These are phyloP conservation scores for Polypterus senegalus DNA, from an alignment of 2,113 vertebrate genomes.

Conservation along the genomic window DNA sequence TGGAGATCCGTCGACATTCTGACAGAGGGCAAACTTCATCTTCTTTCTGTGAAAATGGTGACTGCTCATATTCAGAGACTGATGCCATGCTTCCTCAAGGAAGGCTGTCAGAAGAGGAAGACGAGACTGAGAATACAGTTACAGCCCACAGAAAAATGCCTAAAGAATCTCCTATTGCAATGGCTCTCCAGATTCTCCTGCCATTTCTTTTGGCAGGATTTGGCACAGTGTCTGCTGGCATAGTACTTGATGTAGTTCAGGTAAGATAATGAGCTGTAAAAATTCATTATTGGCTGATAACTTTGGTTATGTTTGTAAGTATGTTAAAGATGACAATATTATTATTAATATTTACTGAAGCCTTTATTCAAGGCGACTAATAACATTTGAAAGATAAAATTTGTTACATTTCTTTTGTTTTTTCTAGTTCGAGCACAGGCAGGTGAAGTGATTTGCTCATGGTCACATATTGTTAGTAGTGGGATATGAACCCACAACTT, in stretches of 20 bases:
- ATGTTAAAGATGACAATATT: too few relatives aligned
- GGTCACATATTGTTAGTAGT: too few relatives aligned
- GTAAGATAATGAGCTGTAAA: slow-evolving; percentile 36
- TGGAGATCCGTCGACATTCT: slow-evolving; percentile 59
- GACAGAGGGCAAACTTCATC: slow-evolving; percentile 57
- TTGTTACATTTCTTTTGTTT: too few relatives aligned
- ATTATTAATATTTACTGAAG: too few relatives aligned
- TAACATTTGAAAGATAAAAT: too few relatives aligned
- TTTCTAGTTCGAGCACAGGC: too few relatives aligned
- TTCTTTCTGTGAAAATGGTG: slow-evolving; percentile 56
- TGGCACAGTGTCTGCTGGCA: slow-evolving; percentile 88
- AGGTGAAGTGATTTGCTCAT: too few relatives aligned
- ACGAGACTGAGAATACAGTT: slow-evolving; percentile 18
- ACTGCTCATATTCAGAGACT: slow-evolving; percentile 54
- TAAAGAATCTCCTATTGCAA: slow-evolving; percentile 76
- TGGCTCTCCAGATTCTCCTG: slow-evolving; percentile 82
- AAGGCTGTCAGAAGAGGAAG: slow-evolving; percentile 40
- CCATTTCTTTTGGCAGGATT: slow-evolving; percentile 90
- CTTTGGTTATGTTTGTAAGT: too few relatives aligned
- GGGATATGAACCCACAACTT: too few relatives aligned
- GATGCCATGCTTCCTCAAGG: slow-evolving; percentile 65
- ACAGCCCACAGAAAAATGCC: slow-evolving; percentile 38
- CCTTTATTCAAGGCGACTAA: too few relatives aligned
- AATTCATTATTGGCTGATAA: too few relatives aligned
- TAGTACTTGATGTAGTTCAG: slow-evolving; percentile 94